A percentile compares a stretch with the other conserved stretches of the same genome.
Conservation (phyloP, 2,888 invertebrate species). For the Leptopterna dolabrata region DNA sequence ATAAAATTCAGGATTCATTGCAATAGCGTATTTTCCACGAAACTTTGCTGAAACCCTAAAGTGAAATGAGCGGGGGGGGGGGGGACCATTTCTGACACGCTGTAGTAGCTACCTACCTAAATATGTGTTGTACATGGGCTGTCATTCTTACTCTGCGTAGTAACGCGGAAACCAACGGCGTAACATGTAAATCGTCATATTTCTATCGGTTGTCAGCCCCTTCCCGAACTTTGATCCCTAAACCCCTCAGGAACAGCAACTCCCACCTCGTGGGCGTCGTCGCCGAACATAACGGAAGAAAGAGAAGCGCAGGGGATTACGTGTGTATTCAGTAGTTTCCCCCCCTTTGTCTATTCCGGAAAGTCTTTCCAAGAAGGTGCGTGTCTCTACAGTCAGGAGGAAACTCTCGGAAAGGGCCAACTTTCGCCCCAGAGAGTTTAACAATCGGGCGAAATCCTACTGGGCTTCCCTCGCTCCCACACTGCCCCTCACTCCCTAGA, state of each 20-base stretch:
- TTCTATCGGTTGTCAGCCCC: neutral
- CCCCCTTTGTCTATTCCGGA: neutral
- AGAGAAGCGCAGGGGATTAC: neutral
- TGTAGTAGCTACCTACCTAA: no score
- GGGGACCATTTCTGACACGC: no score
- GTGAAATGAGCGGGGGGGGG: no score
- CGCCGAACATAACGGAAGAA: neutral
- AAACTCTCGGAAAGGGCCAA: neutral
- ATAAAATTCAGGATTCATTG: no score
- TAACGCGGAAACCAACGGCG: no score
- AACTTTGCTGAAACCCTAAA: no score
- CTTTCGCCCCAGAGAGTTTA: neutral
- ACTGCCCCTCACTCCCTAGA: neutral
- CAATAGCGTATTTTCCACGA: no score
- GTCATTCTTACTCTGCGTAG: no score
- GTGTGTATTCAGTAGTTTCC: conserved; percentile 8
- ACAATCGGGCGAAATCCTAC: neutral
- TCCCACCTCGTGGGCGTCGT: neutral
- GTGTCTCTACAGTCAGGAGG: neutral
- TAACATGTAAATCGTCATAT: neutral
- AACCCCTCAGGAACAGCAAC: neutral
- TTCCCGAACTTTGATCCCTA: neutral
- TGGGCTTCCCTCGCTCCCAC: neutral
- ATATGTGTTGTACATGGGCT: no score
- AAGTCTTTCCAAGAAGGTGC: neutral